Base-by-base conservation (phyloP, 2,113 vertebrate species). In the Charadrius vociferus region DNA sequence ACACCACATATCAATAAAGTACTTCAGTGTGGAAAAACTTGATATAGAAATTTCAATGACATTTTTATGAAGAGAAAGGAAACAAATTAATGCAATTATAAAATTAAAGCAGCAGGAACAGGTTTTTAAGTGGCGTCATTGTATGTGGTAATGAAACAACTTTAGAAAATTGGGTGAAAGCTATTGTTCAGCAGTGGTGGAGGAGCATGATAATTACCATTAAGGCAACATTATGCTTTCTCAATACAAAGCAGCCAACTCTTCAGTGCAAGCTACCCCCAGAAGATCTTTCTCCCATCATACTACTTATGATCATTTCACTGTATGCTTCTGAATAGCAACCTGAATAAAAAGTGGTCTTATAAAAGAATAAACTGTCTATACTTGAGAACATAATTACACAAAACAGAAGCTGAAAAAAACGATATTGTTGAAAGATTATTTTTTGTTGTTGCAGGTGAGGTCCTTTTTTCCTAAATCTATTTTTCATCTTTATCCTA, bases 31-130 rank as follows among this genome's bases (percentile, higher is more conserved):
- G 93, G 49, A 85, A 92, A 96, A 86, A 86, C 58, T 83, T 81
- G n/a, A 93, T 85, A 71, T 47, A 79, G 81, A 55, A 67, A 90
- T 95, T 91, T 89, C 43, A 74, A 81, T 80, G 86, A 77, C 39
- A 67, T 90, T 94, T 96, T 96, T 96, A 81, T 95, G 72, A 79
- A 94, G 20, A 96, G 56, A 97, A 96, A 93, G 14, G 43, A 96
- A 97, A 87, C 12, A 95, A 93, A 92, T 92, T 85, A 93, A 61
- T 91, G 9, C 66, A 85, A 92, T 97, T 92, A 90, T 91, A 78
- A 97, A 96, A 97, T 95, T 95, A 95, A 91, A 95, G 87, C 87
- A 94, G 47, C 65, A 92, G 82, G 66, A 96, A 72, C 81, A 92
- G 75, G 32, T 94, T 96, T 98, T 96, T 88, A 95, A 97, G 92